Percentiles rank a stretch among this genome's conserved stretches.
phyloP scores from a whole-genome alignment of 2,113 vertebrate species.

The Cyprinodon tularosa region DNA sequence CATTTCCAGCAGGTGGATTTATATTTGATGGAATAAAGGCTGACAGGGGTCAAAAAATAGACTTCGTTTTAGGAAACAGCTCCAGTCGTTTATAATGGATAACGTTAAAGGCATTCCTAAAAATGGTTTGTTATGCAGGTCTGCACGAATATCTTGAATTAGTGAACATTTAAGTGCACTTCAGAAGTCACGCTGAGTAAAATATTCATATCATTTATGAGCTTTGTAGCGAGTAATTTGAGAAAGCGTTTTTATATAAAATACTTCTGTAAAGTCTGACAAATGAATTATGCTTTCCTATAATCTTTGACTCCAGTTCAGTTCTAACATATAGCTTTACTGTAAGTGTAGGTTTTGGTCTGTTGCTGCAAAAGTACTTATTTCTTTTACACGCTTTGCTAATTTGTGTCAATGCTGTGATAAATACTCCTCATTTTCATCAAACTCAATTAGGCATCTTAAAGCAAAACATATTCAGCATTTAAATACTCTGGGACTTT shows the following conservation, averaged over 20 bases:
- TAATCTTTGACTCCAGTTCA: constrained; percentile 7
- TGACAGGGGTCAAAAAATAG: constrained; percentile 42
- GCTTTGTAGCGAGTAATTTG: constrained; percentile 22
- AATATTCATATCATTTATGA: constrained; percentile 41
- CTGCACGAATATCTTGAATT: constrained; percentile 31
- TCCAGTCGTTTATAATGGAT: constrained; percentile 53
- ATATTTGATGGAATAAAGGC: constrained; percentile 60
- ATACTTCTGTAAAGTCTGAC: constrained; percentile 9
- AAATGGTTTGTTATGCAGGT: constrained; percentile 17
- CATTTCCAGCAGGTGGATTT: constrained; percentile 45
- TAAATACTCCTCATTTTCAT: constrained; percentile 32
- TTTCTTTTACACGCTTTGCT: background rate
- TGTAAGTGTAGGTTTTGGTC: background rate
- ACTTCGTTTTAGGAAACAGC: constrained; percentile 30
- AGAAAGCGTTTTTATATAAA: constrained; percentile 10
- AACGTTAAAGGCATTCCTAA: constrained; percentile 16
- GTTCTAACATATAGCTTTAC: background rate
- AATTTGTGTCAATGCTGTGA: constrained; percentile 7
- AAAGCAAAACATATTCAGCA: constrained; percentile 19
- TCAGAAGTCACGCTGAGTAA: constrained; percentile 25
- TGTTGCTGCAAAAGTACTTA: background rate
- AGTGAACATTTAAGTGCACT: constrained; percentile 35
- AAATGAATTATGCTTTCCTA: constrained; percentile 13
- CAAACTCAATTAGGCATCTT: constrained; percentile 22
- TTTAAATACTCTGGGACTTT: constrained; percentile 22